Percentiles rank a stretch among this genome's conserved stretches.
Conservation (phyloP, 2,888 invertebrate species). For the Drosophila acutilabella region DNA sequence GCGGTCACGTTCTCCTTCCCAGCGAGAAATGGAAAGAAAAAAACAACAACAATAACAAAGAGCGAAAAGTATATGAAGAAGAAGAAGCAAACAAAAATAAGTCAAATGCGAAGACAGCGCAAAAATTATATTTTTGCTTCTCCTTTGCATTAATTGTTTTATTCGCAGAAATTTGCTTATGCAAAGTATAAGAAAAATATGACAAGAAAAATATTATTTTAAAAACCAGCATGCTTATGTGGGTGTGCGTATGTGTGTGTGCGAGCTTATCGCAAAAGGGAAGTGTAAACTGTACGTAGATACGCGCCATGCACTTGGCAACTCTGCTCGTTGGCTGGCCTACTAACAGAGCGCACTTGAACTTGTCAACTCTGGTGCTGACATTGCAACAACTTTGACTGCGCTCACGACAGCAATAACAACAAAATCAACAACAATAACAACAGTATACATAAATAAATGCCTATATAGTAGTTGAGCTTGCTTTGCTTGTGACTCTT, state of each 20-base stretch:
- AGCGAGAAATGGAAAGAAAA: conserved; percentile 11
- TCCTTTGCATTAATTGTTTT: conserved; percentile 72
- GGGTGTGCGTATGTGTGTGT: conserved; percentile 10
- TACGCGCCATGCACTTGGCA: conserved; percentile 24
- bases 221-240: neutral
- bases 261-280: conserved; percentile 53
- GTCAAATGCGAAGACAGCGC: conserved; percentile 34
- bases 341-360: conserved; percentile 60
- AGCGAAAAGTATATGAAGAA: neutral
- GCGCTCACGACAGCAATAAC: conserved; percentile 47
- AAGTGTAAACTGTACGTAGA: conserved; percentile 56
- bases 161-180: conserved; percentile 71
- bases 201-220: conserved; percentile 36
- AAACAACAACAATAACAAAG: neutral
- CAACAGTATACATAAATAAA: conserved; percentile 37
- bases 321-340: conserved; percentile 34
- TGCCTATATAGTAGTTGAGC: conserved; percentile 15
- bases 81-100: conserved; percentile 18
- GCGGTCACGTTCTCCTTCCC: conserved; percentile 77
- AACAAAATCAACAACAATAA: conserved; percentile 27
- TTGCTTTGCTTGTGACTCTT: conserved; percentile 42
- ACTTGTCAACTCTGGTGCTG: conserved; percentile 72
- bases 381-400: conserved; percentile 67
- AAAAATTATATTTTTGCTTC: conserved; percentile 46
- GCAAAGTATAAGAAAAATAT: conserved; percentile 41